Evolutionary conservation across 2,888 invertebrate species (phyloP), one percentile per base, ranked within the genome.

Genomic region (Agelastica alni): DNA sequence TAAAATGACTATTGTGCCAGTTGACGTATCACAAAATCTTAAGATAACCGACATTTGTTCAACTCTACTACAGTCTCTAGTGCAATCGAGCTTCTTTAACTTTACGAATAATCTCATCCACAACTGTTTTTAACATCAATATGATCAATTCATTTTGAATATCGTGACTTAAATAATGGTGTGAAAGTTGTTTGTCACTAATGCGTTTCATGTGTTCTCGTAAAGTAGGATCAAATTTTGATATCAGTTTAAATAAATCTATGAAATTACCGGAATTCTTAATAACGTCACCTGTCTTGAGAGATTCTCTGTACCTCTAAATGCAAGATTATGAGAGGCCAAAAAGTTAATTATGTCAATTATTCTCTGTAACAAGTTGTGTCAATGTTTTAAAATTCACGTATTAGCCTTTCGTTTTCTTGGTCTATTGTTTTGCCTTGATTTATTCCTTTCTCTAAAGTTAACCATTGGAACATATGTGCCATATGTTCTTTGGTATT

Each of bases 361-460:
- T 31, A 44, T 5, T 31, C 32, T 28, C 20, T 57, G 20, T 32
- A 48, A 49, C 48, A 44, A 44, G 14, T 44, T 32, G 20, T 14
- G 12, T 9, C 30, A 44, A 31, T 44, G 43, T 42, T 53, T 53
- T 49, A 34, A 31, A 43, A 53, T 41, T 53, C 48, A 48, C 16
- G n/a, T 12, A 32, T 32, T 32, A 7, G 26, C 26, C 12, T 12
- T 32, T 32, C 32, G 32, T 12, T 32, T 32, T 32, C 12, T 32
- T 12, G 1, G 32, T 32, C 32, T 30, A 46, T 49, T 49, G 9
- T 48, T 37, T 49, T 48, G 10, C 52, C 56, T 17, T 59, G 46
- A 9, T 59, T 56, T 47, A 59, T 62, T 60, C 47, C 58, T 41
- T 47, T 54, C 30, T 58, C 51, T 47, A 53, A 49, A 39, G 45